Conservation (phyloP, 2,113 vertebrate genomes). For the Pteruthius melanotis region DNA sequence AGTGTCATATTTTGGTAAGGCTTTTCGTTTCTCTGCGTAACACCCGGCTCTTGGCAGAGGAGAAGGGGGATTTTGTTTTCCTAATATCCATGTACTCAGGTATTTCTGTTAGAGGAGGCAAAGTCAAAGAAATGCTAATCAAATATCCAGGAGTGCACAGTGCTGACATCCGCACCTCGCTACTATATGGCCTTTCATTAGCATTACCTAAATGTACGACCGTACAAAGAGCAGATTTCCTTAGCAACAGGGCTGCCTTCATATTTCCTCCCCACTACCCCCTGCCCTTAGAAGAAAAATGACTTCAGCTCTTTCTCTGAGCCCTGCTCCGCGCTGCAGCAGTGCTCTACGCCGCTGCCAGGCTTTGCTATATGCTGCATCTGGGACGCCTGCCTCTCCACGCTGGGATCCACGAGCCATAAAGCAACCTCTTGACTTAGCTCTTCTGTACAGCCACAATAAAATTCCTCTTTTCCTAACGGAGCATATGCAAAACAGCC, state of each 20-base stretch:
- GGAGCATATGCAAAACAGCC: slow-evolving; percentile 52
- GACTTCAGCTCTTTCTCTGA: slow-evolving; percentile 47
- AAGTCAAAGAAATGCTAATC: slow-evolving; percentile 64
- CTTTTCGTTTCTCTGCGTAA: not conserved
- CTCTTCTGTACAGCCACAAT: slow-evolving; percentile 37
- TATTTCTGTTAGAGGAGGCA: slow-evolving; percentile 31
- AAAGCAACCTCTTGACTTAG: slow-evolving; percentile 64
- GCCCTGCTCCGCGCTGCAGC: not conserved
- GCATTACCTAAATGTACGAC: slow-evolving; percentile 63
- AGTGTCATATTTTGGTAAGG: slow-evolving; percentile 12
- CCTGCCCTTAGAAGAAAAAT: slow-evolving; percentile 65
- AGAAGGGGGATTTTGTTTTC: slow-evolving; percentile 33
- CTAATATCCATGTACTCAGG: not conserved
- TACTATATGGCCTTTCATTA: slow-evolving; percentile 61
- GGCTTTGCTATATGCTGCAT: slow-evolving; percentile 13
- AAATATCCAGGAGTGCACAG: slow-evolving; percentile 56
- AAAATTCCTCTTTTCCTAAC: slow-evolving; percentile 38
- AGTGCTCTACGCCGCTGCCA: not conserved
- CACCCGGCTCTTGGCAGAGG: not conserved
- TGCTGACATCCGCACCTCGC: slow-evolving; percentile 59
- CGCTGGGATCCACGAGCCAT: not conserved
- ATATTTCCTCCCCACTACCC: slow-evolving; percentile 63
- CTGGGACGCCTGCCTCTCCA: slow-evolving; percentile 28
- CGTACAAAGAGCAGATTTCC: slow-evolving; percentile 61
- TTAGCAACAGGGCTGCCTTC: slow-evolving; percentile 63